Conservation (phyloP, 2,888 invertebrate species). For the Sturmia bella region DNA sequence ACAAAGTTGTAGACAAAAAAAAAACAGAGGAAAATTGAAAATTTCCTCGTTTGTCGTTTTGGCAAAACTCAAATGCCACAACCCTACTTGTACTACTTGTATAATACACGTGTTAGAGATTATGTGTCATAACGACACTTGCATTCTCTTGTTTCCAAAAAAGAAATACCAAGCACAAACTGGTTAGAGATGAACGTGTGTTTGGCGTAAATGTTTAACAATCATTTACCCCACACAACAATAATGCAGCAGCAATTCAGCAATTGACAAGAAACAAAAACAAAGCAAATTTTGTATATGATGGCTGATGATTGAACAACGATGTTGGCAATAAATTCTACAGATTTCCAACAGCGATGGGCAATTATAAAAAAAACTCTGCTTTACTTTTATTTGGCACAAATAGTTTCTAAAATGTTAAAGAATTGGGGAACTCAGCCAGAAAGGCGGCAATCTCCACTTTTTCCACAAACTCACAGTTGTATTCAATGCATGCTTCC, state of each 20-base stretch:
- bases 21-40: too few relatives aligned
- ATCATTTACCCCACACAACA: too few relatives aligned
- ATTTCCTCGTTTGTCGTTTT: background rate
- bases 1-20: too few relatives aligned
- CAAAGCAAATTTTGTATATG: background rate
- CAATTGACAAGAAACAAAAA: background rate
- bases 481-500: too few relatives aligned
- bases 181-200: background rate
- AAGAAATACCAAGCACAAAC: background rate
- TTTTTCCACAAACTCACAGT: too few relatives aligned
- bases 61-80: background rate
- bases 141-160: background rate
- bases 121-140: slow-evolving; percentile 32
- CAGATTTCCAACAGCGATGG: too few relatives aligned
- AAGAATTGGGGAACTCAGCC: too few relatives aligned
- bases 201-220: slow-evolving; percentile 9
- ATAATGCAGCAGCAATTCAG: too few relatives aligned
- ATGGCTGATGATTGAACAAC: background rate
- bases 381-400: too few relatives aligned
- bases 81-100: background rate
- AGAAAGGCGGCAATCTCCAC: too few relatives aligned
- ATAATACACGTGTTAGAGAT: slow-evolving; percentile 27
- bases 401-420: too few relatives aligned
- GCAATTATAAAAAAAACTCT: too few relatives aligned
- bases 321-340: background rate